Evolutionary conservation across 2,113 vertebrate genomes (phyloP).

Genomic region (Xiphias gladius): DNA sequence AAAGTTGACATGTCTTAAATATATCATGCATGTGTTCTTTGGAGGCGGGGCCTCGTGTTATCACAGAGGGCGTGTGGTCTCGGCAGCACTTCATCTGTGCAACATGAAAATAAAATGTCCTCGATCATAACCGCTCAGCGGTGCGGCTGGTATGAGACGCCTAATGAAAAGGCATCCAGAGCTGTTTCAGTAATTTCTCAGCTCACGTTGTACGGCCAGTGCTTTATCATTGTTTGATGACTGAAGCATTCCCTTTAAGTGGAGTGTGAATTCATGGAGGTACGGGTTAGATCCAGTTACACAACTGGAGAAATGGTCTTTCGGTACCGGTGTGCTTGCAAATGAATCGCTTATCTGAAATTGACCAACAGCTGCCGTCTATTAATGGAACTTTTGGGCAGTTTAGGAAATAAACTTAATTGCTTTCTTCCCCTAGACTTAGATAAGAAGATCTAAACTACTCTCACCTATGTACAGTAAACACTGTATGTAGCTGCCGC

Average conservation of each 20-base stretch:
- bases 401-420: neutral
- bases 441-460: neutral
- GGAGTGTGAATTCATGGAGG: slow-evolving; percentile 1
- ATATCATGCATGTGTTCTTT: neutral
- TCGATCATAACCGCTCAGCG: slow-evolving; percentile 30
- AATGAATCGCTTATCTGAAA: neutral
- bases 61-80: neutral
- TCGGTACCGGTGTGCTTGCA: neutral
- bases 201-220: neutral
- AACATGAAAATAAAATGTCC: slow-evolving; percentile 22
- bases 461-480: neutral
- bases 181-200: slow-evolving; percentile 7
- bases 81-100: slow-evolving; percentile 12
- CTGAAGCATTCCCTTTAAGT: neutral
- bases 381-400: neutral
- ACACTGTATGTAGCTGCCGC: neutral
- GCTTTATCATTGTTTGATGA: slow-evolving; percentile 34
- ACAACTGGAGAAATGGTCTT: neutral
- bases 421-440: neutral
- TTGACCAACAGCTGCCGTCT: neutral
- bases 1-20: neutral
- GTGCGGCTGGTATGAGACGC: neutral
- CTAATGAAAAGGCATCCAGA: slow-evolving; percentile 23
- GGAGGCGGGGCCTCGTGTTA: neutral
- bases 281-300: neutral